phyloP scores from a whole-genome alignment of 2,888 invertebrate genomes.

The Druceiella hillmani region DNA sequence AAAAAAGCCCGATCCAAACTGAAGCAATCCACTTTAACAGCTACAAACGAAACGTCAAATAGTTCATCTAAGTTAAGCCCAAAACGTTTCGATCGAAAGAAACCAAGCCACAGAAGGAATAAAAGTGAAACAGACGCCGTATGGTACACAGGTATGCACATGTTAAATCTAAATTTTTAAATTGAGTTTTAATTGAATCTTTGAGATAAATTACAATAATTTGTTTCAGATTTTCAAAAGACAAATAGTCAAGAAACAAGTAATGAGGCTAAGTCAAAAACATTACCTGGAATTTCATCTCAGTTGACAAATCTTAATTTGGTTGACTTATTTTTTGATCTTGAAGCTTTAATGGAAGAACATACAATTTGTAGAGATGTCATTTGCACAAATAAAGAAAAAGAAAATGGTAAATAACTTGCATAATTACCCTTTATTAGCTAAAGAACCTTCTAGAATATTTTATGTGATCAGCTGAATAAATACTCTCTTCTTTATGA shows the following conservation, averaged over 20 bases:
- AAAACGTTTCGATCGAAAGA: conserved; percentile 39
- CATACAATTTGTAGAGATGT: conserved; percentile 72
- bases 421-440: conserved; percentile 4
- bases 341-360: conserved; percentile 83
- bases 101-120: conserved; percentile 59
- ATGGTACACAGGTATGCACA: conserved; percentile 53
- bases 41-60: conserved; percentile 40
- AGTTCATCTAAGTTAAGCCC: conserved; percentile 39
- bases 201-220: conserved; percentile 2
- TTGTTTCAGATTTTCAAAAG: conserved; percentile 2
- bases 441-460: no score
- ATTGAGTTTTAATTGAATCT: conserved; percentile 10
- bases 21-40: conserved; percentile 42
- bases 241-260: no score
- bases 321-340: conserved; percentile 80
- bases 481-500: no score
- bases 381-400: conserved; percentile 65
- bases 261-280: conserved; percentile 29
- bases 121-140: conserved; percentile 69
- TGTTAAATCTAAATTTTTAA: conserved; percentile 4
- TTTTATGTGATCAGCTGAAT: no score
- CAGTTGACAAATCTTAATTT: conserved; percentile 40
- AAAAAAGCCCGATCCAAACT: conserved; percentile 64
- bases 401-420: conserved; percentile 52
- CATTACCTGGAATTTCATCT: conserved; percentile 25